phyloP scores from a whole-genome alignment of 2,797 vertebrate genomes.

The Anomalospiza imberbis region DNA sequence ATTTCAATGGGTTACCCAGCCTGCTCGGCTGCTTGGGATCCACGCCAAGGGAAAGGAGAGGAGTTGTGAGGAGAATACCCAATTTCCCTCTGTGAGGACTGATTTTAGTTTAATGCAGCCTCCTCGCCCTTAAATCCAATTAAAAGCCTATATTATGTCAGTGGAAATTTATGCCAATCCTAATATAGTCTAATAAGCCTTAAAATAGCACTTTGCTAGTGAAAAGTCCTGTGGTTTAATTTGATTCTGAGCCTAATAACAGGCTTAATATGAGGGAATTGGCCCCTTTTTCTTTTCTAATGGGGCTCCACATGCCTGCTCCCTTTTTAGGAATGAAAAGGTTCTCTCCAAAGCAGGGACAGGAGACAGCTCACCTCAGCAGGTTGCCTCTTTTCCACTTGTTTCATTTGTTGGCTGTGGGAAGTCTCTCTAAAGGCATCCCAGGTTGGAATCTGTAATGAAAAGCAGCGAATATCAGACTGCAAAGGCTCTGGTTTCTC shows the following conservation, averaged over 20 bases:
- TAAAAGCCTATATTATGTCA: slow-evolving; percentile 81
- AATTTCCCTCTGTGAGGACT: slow-evolving; percentile 57
- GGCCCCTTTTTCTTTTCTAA: slow-evolving; percentile 72
- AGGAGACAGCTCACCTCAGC: background rate
- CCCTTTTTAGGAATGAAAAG: background rate
- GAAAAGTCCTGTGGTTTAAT: slow-evolving; percentile 81
- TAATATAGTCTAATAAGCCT: slow-evolving; percentile 84
- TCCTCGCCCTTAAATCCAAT: slow-evolving; percentile 81
- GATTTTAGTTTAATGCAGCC: slow-evolving; percentile 74
- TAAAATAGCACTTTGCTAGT: slow-evolving; percentile 79
- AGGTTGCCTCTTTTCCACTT: background rate
- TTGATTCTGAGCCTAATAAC: slow-evolving; percentile 80
- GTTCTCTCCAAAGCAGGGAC: background rate
- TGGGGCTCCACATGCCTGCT: slow-evolving; percentile 53
- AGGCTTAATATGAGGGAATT: slow-evolving; percentile 75
- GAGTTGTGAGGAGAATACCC: slow-evolving; percentile 67
- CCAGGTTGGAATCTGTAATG: background rate
- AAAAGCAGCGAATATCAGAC: background rate
- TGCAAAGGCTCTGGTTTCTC: background rate
- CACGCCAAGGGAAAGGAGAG: slow-evolving; percentile 58
- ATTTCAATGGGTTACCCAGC: slow-evolving; percentile 67
- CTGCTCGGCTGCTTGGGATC: slow-evolving; percentile 30
- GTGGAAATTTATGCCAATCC: slow-evolving; percentile 83
- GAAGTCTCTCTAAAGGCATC: background rate
- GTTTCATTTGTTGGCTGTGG: background rate